phyloP scores from a whole-genome alignment of 2,113 vertebrate species.

The Sminthopsis crassicaudata region DNA sequence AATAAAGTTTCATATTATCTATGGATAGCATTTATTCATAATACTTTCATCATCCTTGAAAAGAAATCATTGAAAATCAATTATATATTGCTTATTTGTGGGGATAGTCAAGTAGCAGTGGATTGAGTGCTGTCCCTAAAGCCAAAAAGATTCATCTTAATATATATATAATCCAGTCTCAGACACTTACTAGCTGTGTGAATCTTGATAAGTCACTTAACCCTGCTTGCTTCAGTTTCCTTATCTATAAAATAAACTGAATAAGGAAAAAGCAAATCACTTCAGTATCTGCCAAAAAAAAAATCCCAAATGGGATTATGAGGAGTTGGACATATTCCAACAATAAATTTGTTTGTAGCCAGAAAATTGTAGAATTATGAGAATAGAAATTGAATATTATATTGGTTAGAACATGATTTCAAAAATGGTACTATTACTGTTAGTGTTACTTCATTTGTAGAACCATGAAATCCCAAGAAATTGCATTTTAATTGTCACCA shows the following conservation, averaged over 20 bases:
- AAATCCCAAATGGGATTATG: too few relatives aligned
- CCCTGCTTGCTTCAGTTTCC: too few relatives aligned
- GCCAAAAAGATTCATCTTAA: too few relatives aligned
- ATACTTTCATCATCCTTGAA: background rate
- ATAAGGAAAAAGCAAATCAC: too few relatives aligned
- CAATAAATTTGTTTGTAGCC: background rate
- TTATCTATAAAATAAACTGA: too few relatives aligned
- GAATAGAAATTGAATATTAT: background rate
- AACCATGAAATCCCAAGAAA: background rate
- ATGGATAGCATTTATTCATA: background rate
- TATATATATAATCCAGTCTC: too few relatives aligned
- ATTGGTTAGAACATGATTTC: background rate
- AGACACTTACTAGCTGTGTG: too few relatives aligned
- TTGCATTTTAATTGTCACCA: background rate
- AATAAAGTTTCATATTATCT: slow-evolving; percentile 6
- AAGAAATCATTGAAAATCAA: slow-evolving; percentile 3
- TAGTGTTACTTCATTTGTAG: background rate
- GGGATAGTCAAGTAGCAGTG: too few relatives aligned
- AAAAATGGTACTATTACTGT: background rate
- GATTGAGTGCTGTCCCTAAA: too few relatives aligned
- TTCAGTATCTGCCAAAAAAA: too few relatives aligned
- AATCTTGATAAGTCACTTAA: too few relatives aligned
- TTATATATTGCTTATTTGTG: background rate
- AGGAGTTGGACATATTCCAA: too few relatives aligned
- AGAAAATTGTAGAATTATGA: background rate